These are phyloP conservation scores for Orchestia grillus DNA, from an alignment of 1,140 invertebrate genomes.

Conservation along the genomic window DNA sequence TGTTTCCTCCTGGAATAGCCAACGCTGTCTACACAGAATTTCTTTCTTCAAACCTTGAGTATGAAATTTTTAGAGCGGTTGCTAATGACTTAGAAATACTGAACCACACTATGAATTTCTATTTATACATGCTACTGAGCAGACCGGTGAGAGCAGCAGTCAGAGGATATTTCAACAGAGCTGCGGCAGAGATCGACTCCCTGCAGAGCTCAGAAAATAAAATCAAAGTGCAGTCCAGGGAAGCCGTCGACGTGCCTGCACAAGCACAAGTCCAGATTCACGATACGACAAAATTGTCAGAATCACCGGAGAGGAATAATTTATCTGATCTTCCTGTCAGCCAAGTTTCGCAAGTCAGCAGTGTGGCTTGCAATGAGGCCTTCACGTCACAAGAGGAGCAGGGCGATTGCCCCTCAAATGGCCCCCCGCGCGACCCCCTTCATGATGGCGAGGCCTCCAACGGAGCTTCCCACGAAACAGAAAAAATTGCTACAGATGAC, in stretches of 20 bases:
- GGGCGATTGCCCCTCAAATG: too few species aligned
- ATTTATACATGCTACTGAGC: slow-evolving; percentile 70
- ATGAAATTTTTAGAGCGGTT: slow-evolving; percentile 69
- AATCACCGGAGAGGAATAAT: neutral
- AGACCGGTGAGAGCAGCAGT: slow-evolving; percentile 60
- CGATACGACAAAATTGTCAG: neutral
- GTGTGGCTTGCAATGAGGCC: too few species aligned
- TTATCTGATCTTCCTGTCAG: neutral
- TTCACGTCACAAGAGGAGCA: too few species aligned
- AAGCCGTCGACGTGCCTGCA: neutral
- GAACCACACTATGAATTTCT: slow-evolving; percentile 70
- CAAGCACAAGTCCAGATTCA: neutral
- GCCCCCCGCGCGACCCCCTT: too few species aligned
- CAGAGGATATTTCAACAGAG: neutral
- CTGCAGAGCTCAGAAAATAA: neutral
- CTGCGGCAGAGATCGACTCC: neutral
- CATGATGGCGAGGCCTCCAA: too few species aligned
- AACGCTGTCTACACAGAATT: slow-evolving; percentile 67
- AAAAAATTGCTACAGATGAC: too few species aligned
- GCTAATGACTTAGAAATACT: slow-evolving; percentile 70
- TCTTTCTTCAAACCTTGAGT: slow-evolving; percentile 66
- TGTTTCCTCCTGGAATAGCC: slow-evolving; percentile 69
- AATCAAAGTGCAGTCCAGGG: neutral
- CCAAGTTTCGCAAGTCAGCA: neutral
- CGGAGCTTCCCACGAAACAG: too few species aligned